phyloP scores from a whole-genome alignment of 2,113 vertebrate species.

The Grantiella picta region DNA sequence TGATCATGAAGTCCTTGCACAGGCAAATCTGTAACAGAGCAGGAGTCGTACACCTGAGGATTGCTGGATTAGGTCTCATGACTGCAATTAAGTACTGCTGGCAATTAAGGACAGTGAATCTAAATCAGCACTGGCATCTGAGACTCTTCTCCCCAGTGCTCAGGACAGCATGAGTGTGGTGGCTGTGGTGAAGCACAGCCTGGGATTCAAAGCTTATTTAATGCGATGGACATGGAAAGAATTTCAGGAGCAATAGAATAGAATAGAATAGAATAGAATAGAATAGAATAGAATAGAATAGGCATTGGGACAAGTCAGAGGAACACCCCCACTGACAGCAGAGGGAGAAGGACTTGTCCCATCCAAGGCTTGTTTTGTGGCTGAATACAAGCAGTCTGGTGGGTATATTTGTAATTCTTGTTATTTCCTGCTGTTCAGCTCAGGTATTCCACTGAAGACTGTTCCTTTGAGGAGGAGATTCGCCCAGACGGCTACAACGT shows the following conservation, averaged over 20 bases:
- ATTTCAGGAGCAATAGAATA: not conserved
- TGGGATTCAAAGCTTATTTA: not conserved
- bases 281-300: not conserved
- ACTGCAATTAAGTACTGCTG: not conserved
- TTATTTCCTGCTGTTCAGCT: constrained; percentile 65
- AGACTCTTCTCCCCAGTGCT: not conserved
- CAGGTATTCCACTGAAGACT: constrained; percentile 82
- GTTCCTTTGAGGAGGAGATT: constrained; percentile 88
- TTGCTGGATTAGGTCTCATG: not conserved
- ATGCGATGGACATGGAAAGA: not conserved
- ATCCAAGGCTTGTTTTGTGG: not conserved
- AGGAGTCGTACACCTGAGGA: not conserved
- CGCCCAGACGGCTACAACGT: constrained; percentile 84
- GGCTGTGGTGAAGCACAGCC: not conserved
- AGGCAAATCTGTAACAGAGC: not conserved
- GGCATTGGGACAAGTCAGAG: not conserved
- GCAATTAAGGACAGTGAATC: not conserved
- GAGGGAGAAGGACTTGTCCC: not conserved
- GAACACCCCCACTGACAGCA: not conserved
- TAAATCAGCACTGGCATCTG: not conserved
- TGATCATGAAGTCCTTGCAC: not conserved
- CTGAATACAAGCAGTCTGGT: not conserved
- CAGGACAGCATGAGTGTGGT: not conserved
- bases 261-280: not conserved
- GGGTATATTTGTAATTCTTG: not conserved